Evolutionary conservation across 2,888 invertebrate species (phyloP).

Genomic region (Nomada flava): DNA sequence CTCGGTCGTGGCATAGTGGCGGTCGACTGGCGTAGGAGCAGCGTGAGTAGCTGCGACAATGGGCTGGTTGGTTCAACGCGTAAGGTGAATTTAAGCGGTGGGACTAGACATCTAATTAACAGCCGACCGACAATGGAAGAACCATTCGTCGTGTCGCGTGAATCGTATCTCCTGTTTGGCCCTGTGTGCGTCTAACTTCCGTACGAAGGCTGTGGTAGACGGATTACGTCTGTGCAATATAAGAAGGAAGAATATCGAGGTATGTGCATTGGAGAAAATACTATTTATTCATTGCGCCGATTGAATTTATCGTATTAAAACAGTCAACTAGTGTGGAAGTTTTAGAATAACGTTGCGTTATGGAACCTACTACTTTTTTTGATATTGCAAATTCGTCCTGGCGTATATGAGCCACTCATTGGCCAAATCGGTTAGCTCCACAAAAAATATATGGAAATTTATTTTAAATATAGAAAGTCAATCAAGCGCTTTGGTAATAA

Average conservation of each 20-base stretch:
- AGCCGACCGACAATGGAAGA: conserved; percentile 81
- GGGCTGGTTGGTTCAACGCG: conserved; percentile 68
- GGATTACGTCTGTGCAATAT: conserved; percentile 30
- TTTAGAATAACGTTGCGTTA: too few species aligned
- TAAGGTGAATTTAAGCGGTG: conserved; percentile 82
- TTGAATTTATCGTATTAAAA: too few species aligned
- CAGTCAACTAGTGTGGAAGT: too few species aligned
- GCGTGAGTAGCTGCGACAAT: conserved; percentile 66
- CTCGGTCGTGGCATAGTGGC: conserved; percentile 64
- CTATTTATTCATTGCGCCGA: background rate
- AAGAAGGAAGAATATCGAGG: conserved; percentile 28
- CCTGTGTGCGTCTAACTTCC: conserved; percentile 53
- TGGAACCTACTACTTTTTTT: too few species aligned
- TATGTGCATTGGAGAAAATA: background rate
- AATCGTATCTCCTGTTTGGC: conserved; percentile 76
- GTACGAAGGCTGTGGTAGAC: conserved; percentile 17
- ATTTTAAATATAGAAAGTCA: too few species aligned
- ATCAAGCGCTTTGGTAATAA: too few species aligned
- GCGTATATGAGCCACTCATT: too few species aligned
- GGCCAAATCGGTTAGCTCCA: too few species aligned
- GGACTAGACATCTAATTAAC: conserved; percentile 84
- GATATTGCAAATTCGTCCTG: too few species aligned
- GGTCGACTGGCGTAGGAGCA: conserved; percentile 65
- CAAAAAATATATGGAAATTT: too few species aligned
- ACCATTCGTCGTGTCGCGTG: conserved; percentile 80